These are phyloP conservation scores for Discoglossus pictus DNA, from an alignment of 2,797 vertebrate genomes.

Conservation along the genomic window DNA sequence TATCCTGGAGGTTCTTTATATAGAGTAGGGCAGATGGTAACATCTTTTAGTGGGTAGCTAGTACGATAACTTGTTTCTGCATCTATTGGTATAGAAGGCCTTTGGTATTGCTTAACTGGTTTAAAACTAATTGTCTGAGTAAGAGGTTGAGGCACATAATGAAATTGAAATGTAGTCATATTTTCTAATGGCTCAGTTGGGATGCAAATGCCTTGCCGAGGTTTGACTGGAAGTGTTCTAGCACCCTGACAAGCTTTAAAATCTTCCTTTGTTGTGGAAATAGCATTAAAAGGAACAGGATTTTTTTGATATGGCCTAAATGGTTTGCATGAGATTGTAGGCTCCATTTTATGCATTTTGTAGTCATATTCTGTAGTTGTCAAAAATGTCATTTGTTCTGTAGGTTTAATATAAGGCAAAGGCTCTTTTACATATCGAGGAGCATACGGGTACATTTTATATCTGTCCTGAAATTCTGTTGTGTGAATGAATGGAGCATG, in stretches of 20 bases:
- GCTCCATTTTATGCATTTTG: conserved; percentile 53
- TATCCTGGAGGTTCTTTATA: conserved; percentile 58
- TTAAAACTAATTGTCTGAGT: conserved; percentile 56
- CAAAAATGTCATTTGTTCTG: conserved; percentile 63
- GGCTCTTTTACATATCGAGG: conserved; percentile 35
- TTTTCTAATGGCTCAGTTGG: conserved; percentile 55
- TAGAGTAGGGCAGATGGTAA: conserved; percentile 55
- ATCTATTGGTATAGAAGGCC: conserved; percentile 33
- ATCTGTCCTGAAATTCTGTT: conserved; percentile 63
- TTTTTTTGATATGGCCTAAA: not conserved
- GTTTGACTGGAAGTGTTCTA: conserved; percentile 34
- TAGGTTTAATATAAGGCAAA: conserved; percentile 37
- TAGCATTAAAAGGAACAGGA: conserved; percentile 50
- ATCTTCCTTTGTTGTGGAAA: conserved; percentile 59
- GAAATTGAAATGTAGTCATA: conserved; percentile 51
- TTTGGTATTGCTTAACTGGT: conserved; percentile 37
- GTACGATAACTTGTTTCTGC: conserved; percentile 51
- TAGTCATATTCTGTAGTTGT: conserved; percentile 58
- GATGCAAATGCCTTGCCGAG: conserved; percentile 31
- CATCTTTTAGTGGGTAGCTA: conserved; percentile 61
- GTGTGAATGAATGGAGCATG: conserved; percentile 52
- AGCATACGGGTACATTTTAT: conserved; percentile 56
- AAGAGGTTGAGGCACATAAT: conserved; percentile 56
- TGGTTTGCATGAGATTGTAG: conserved; percentile 46
- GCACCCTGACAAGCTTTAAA: conserved; percentile 56